Evolutionary conservation across 2,797 vertebrate genomes (phyloP).

Genomic region (Pampus argenteus): DNA sequence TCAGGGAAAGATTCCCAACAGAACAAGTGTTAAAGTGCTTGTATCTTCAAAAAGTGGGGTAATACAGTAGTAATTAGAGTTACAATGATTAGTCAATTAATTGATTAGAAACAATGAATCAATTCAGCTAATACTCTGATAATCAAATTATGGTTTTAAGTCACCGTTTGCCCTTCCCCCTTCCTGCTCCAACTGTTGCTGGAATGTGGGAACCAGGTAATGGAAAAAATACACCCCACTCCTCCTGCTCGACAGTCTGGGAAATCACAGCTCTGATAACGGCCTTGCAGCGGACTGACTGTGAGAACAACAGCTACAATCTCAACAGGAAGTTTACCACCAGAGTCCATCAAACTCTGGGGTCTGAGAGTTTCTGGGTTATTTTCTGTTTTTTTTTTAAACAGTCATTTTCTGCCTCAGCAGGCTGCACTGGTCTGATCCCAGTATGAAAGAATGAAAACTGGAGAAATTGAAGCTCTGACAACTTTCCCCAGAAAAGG

Average conservation of each 20-base stretch:
- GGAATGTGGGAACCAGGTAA: conserved; percentile 53
- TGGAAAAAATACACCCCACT: conserved; percentile 27
- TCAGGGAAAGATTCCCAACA: no score
- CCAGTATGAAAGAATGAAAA: conserved; percentile 50
- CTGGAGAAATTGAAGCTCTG: conserved; percentile 20
- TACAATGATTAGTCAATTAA: no score
- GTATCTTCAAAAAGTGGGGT: no score
- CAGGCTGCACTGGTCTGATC: conserved; percentile 36
- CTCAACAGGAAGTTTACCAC: conserved; percentile 3
- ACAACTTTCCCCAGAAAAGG: conserved; percentile 30
- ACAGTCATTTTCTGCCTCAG: conserved; percentile 15
- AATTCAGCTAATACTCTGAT: no score
- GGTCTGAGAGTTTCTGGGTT: conserved; percentile 1
- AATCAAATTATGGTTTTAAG: no score
- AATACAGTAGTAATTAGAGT: no score
- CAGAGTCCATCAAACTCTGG: neutral
- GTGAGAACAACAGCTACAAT: conserved; percentile 18
- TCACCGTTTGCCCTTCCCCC: no score
- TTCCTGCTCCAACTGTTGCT: conserved; percentile 8
- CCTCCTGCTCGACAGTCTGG: neutral
- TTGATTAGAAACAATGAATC: no score
- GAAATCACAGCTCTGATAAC: conserved; percentile 23
- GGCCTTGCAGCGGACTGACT: neutral
- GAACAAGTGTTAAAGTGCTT: no score
- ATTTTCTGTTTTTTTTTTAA: conserved; percentile 13